These are phyloP conservation scores for Lophius piscatorius DNA, from an alignment of 2,113 vertebrate species.

Conservation along the genomic window DNA sequence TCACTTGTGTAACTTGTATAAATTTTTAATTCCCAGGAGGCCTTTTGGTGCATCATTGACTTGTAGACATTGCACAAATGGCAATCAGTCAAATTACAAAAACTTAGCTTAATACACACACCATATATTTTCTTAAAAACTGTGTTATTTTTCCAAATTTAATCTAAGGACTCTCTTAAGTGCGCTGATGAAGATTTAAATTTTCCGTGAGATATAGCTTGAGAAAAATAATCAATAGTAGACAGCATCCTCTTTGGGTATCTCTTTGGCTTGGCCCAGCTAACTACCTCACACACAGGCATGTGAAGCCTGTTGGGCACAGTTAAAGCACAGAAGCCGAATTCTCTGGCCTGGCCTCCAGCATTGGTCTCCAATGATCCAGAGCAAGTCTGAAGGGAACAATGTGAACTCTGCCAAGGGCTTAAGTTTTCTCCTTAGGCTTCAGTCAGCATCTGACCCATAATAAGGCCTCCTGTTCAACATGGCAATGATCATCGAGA, in stretches of 20 bases:
- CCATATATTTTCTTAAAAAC: no score
- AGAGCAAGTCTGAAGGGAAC: conserved; percentile 59
- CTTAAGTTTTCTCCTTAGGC: conserved; percentile 59
- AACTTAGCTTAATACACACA: conserved; percentile 22
- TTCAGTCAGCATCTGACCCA: conserved; percentile 47
- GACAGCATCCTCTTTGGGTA: conserved; percentile 63
- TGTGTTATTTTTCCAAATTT: conserved; percentile 57
- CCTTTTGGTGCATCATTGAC: no score
- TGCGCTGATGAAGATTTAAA: conserved; percentile 50
- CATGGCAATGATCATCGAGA: conserved; percentile 37
- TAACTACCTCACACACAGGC: conserved; percentile 56
- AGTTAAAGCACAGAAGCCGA: conserved; percentile 75
- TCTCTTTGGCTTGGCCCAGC: conserved; percentile 73
- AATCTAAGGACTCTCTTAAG: conserved; percentile 52
- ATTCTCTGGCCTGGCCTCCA: conserved; percentile 69
- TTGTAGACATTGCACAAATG: no score
- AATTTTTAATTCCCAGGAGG: no score
- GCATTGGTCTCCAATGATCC: conserved; percentile 62
- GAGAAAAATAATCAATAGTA: conserved; percentile 60
- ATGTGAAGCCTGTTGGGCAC: conserved; percentile 49
- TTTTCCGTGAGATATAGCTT: conserved; percentile 56
- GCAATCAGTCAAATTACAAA: no score
- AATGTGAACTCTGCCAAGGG: conserved; percentile 54
- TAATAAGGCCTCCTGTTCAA: conserved; percentile 65
- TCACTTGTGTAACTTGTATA: conserved; percentile 42